These are phyloP conservation scores for Drosophila nigricruria DNA, from an alignment of 2,888 invertebrate genomes.

Conservation along the genomic window DNA sequence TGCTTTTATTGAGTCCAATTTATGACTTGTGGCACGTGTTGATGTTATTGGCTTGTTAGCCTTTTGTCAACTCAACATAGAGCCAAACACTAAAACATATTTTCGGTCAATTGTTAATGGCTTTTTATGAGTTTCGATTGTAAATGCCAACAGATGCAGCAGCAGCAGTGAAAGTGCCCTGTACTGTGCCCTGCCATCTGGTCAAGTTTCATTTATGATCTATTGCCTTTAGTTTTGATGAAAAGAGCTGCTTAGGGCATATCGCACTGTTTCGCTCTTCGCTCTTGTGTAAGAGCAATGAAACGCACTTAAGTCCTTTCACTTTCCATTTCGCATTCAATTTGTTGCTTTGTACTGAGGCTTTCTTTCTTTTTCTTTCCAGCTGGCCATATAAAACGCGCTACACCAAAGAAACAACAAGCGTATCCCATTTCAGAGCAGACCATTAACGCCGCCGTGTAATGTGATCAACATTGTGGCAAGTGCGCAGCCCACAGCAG, in stretches of 20 bases:
- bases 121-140: conserved; percentile 40
- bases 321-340: conserved; percentile 61
- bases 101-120: conserved; percentile 53
- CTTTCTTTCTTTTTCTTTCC: conserved; percentile 60
- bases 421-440: conserved; percentile 41
- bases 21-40: conserved; percentile 55
- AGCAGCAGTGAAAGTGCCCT: conserved; percentile 58
- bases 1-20: conserved; percentile 61
- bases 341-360: conserved; percentile 26
- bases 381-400: conserved; percentile 17
- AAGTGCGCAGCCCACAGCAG: not conserved
- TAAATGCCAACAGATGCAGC: conserved; percentile 21
- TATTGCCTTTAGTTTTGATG: conserved; percentile 49
- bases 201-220: conserved; percentile 48
- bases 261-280: conserved; percentile 39
- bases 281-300: conserved; percentile 48
- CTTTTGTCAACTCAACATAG: conserved; percentile 55
- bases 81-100: conserved; percentile 21
- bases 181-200: conserved; percentile 19
- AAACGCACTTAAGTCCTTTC: conserved; percentile 70
- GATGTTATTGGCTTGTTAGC: conserved; percentile 60
- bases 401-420: conserved; percentile 21
- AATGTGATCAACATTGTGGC: conserved; percentile 21
- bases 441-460: conserved; percentile 12
- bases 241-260: conserved; percentile 57